Conservation (phyloP, 2,797 vertebrate genomes). For the Tokudaia muenninki region DNA sequence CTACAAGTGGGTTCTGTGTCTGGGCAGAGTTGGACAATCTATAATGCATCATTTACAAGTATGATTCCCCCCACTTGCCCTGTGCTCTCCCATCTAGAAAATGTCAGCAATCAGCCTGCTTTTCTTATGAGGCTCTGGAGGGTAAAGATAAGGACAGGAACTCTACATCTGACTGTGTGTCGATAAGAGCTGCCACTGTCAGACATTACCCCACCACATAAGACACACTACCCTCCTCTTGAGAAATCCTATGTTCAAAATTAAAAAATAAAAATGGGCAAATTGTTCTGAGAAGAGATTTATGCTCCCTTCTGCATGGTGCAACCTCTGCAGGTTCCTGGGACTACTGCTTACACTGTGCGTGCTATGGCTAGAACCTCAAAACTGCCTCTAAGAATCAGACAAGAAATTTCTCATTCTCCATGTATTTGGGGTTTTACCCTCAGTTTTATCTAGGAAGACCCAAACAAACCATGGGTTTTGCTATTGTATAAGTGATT, state of each 20-base stretch:
- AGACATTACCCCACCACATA: not conserved
- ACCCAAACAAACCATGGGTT: not conserved
- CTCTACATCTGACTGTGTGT: not conserved
- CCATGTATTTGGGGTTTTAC: not conserved
- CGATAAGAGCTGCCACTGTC: not conserved
- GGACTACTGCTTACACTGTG: not conserved
- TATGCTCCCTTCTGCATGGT: not conserved
- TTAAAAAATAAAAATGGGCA: not conserved
- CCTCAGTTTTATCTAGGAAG: not conserved
- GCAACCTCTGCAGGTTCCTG: not conserved
- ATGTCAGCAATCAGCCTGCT: not conserved
- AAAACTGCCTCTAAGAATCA: not conserved
- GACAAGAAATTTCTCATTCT: conserved; percentile 41
- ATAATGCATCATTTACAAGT: not conserved
- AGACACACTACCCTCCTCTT: not conserved
- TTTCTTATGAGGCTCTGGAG: not conserved
- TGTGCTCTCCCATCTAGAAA: not conserved
- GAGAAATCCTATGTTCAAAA: not conserved
- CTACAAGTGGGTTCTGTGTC: not conserved
- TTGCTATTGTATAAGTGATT: not conserved
- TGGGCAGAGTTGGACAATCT: not conserved
- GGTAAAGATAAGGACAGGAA: not conserved
- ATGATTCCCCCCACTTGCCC: not conserved
- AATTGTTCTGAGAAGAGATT: not conserved
- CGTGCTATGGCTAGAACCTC: not conserved